Conservation (phyloP, 2,113 vertebrate genomes). For the Bombycilla garrulus region DNA sequence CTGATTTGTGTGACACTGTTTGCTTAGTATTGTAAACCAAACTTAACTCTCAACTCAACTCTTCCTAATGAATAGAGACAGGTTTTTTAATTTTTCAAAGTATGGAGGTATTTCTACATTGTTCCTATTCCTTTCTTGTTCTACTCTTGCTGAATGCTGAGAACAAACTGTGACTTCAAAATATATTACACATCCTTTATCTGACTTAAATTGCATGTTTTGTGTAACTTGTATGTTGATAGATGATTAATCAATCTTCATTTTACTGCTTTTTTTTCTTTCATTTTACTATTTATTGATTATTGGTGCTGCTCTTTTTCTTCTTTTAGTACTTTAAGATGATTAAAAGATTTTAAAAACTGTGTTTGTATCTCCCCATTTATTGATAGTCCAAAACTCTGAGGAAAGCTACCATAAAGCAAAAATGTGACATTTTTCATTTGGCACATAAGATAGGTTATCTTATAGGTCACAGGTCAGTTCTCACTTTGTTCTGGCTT, state of each 20-base stretch:
- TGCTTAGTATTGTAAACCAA: neutral
- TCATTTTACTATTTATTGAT: neutral
- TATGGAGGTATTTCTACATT: neutral
- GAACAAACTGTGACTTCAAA: neutral
- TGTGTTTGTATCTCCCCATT: neutral
- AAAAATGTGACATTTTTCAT: neutral
- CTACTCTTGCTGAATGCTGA: neutral
- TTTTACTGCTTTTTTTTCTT: neutral
- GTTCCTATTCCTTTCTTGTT: neutral
- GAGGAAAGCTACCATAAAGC: neutral
- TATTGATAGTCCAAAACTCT: neutral
- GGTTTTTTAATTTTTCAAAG: neutral
- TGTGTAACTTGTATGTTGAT: neutral
- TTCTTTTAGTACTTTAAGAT: neutral
- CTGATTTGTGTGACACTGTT: neutral
- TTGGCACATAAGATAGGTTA: accelerated
- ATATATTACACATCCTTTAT: neutral
- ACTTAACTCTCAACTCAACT: too few species aligned
- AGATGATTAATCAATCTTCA: neutral
- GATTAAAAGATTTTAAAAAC: neutral
- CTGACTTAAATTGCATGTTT: neutral
- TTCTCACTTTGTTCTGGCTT: neutral
- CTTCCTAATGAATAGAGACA: neutral
- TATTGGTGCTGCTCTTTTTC: neutral
- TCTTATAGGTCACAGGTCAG: neutral